Base-by-base conservation (phyloP, 2,797 vertebrate species). In the Agapornis canus region DNA sequence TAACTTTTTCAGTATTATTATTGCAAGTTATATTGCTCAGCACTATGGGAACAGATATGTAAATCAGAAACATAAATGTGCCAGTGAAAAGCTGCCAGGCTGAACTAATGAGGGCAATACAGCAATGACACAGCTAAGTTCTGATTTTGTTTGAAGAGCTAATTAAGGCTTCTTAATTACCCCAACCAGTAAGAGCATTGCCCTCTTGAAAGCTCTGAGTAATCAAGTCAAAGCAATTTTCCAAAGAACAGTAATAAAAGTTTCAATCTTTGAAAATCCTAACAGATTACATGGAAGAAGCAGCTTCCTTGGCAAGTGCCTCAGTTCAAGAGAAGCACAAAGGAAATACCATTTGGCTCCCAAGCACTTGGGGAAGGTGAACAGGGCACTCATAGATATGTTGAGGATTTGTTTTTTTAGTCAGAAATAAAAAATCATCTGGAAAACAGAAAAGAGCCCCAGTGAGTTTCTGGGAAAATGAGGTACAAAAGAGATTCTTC, bases 161-260 rank as follows among this genome's bases (percentile, higher is more conserved):
- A 97, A 98, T 97, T 98, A 97, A 95, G 59, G 65, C 75, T 97
- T 90, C 66, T 82, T 98, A 95, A 98, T 98, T 97, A 96, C 87
- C 78, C 91, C 77, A 95, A 59, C 79, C 82, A 97, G 77, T 42
- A 59, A 95, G 64, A 86, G 51, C 52, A 87, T 94, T 94, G 91
- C 72, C 70, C 82, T 94, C 90, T 95, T 92, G 88, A 82, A 96
- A 90, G 57, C 21, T 85, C 60, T 69, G 35, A 89, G 85, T 97
- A 97, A 98, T 97, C 97, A 97, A 97, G 93, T 95, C 91, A 87
- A 89, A 96, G 65, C 52, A 37, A 63, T 79, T 96, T 95, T 87
- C 72, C 84, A 87, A 52, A 90, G 69, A 94, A 92, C 70, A 94
- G 91, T 66, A 91, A 89, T 87, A 63, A 19, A 88, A 97, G 25